Conservation (phyloP, 2,888 invertebrate genomes). For the Polietes domitor region DNA sequence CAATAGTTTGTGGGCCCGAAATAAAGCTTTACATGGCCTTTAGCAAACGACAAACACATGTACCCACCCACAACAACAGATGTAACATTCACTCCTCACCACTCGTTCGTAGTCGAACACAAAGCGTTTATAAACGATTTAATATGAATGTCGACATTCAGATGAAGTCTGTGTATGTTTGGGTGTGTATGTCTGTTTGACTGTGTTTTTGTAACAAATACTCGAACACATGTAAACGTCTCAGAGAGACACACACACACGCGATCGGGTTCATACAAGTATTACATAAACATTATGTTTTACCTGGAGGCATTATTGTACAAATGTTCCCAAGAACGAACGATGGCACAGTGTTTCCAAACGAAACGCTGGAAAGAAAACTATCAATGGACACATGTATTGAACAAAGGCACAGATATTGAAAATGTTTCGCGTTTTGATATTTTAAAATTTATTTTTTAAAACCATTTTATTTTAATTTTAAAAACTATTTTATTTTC, state of each 20-base stretch:
- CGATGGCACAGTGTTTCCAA: background rate
- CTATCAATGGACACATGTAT: no score
- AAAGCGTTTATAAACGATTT: constrained; percentile 25
- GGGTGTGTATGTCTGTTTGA: no score
- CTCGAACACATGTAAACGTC: constrained; percentile 16
- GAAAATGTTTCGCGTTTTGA: no score
- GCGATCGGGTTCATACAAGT: no score
- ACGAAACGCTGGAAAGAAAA: no score
- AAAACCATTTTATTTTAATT: no score
- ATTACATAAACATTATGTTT: constrained; percentile 54
- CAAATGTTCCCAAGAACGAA: constrained; percentile 15
- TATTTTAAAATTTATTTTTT: no score
- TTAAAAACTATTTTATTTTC: no score
- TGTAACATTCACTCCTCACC: background rate
- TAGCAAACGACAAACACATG: background rate
- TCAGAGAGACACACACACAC: background rate
- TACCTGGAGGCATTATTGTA: constrained; percentile 50
- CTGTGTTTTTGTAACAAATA: background rate
- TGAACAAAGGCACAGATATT: no score
- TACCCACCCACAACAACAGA: background rate
- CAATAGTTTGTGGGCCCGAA: background rate
- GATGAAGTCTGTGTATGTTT: background rate
- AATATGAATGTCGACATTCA: background rate
- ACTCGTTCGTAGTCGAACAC: background rate
- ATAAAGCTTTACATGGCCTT: background rate